Evolutionary conservation across 2,797 vertebrate species (phyloP), one percentile per base, ranked within the genome.

Genomic region (Rhinatrema bivittatum): DNA sequence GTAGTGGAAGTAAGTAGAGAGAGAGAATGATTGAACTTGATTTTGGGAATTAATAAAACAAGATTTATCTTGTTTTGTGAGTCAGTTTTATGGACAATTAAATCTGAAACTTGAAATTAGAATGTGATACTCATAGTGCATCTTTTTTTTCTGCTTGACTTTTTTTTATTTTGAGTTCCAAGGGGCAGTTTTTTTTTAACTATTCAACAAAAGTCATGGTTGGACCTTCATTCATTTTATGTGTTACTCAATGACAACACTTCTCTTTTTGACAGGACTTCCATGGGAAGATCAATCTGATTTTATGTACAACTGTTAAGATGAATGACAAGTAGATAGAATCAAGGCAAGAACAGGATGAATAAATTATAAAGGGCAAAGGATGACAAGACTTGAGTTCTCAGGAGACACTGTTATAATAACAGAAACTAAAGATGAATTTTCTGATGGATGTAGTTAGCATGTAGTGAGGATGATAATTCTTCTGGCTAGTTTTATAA

Each of bases 291-390:
- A 79, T 74, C 76, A 72, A 53, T 81, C 70, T 75, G 76, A 81
- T 83, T 84, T 84, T 84, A 87, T 79, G 71, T 75, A 80, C 70
- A 73, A 77, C 71, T 78, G 70, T 84, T 79, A 80, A 84, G 78
- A 84, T 84, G 76, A 81, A 76, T 74, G 76, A 81, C 85, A 82
- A 79, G 74, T 72, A 74, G 72, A 74, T 77, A 72, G 69, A 60
- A 81, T 72, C 71, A 63, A 66, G 52, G 71, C 69, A 73, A 78
- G 72, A 82, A 71, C 69, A 65, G 85, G 70, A 66, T 77, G 76
- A 85, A 87, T 86, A 84, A 86, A 86, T 85, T 84, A 85, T 78
- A 82, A 83, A 84, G 79, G 76, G 78, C 76, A 81, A 79, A 82
- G 68, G 78, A 76, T 81, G 82, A 83, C 81, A 82, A 74, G 65